These are phyloP conservation scores for Stenurella melanura DNA, from an alignment of 2,888 invertebrate genomes.

Conservation along the genomic window DNA sequence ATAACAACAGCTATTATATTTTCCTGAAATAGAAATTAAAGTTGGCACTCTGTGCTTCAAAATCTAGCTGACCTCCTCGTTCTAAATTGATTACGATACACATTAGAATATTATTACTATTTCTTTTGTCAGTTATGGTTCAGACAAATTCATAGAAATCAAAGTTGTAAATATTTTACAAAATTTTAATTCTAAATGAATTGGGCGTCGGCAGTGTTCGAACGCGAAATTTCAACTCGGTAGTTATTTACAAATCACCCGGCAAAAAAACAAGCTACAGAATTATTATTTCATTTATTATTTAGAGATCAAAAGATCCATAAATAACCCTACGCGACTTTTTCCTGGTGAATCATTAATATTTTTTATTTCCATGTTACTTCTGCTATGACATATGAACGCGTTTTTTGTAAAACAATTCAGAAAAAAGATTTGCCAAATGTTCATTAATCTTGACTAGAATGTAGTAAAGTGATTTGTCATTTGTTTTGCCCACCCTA, in stretches of 20 bases:
- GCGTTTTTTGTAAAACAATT: constrained; percentile 52
- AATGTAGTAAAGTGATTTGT: constrained; percentile 61
- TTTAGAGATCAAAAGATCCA: constrained; percentile 1
- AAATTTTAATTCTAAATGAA: no score
- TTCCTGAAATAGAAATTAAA: no score
- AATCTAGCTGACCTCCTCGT: no score
- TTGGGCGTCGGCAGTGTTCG: no score
- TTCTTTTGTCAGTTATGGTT: no score
- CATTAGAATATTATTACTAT: no score
- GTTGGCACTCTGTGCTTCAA: no score
- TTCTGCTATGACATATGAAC: constrained; percentile 44
- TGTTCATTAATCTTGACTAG: constrained; percentile 59
- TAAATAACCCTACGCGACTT: constrained; percentile 14
- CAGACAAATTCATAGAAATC: no score
- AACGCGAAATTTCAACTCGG: neutral
- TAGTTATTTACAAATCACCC: neutral
- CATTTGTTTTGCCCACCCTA: constrained; percentile 59
- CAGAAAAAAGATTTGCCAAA: constrained; percentile 53
- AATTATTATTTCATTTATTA: constrained; percentile 7
- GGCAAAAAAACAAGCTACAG: neutral
- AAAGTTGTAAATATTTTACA: no score
- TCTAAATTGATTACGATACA: no score
- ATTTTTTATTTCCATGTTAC: constrained; percentile 42
- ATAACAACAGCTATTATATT: no score
- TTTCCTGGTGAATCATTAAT: constrained; percentile 28